Percentiles rank a stretch among this genome's conserved stretches.
Conservation (phyloP, 2,797 vertebrate genomes). For the Enteromius mattozi region DNA sequence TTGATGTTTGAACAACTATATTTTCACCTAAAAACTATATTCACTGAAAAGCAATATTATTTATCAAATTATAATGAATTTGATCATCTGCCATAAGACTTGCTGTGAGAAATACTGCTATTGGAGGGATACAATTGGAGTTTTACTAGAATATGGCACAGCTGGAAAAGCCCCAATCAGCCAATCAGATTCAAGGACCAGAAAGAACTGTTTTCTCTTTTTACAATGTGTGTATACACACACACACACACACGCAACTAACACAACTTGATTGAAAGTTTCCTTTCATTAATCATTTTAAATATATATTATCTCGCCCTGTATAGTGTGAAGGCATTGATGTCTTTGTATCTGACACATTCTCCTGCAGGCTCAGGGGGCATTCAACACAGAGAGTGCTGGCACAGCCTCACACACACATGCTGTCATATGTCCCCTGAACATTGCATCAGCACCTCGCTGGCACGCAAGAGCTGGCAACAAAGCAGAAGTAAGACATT, state of each 20-base stretch:
- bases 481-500: conserved; percentile 67
- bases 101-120: too few relatives aligned
- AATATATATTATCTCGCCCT: background rate
- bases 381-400: conserved; percentile 3
- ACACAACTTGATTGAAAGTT: background rate
- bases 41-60: too few relatives aligned
- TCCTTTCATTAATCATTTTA: background rate
- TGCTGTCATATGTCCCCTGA: conserved; percentile 1
- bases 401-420: background rate
- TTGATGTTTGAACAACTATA: background rate
- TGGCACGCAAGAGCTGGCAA: conserved; percentile 49
- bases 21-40: background rate
- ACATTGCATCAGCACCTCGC: conserved; percentile 46
- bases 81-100: too few relatives aligned
- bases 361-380: conserved; percentile 82
- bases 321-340: conserved; percentile 4
- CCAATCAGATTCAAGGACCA: too few relatives aligned
- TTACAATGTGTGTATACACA: too few relatives aligned
- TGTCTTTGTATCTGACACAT: conserved; percentile 19
- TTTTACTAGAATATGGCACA: too few relatives aligned
- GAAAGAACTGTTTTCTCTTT: too few relatives aligned
- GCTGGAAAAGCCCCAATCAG: too few relatives aligned
- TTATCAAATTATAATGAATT: too few relatives aligned
- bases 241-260: background rate
- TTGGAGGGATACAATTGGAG: too few relatives aligned